Percentiles rank a stretch among this genome's conserved stretches.
These are phyloP conservation scores for Lottia gigantea DNA, from an alignment of 2,888 invertebrate species.

Conservation along the genomic window DNA sequence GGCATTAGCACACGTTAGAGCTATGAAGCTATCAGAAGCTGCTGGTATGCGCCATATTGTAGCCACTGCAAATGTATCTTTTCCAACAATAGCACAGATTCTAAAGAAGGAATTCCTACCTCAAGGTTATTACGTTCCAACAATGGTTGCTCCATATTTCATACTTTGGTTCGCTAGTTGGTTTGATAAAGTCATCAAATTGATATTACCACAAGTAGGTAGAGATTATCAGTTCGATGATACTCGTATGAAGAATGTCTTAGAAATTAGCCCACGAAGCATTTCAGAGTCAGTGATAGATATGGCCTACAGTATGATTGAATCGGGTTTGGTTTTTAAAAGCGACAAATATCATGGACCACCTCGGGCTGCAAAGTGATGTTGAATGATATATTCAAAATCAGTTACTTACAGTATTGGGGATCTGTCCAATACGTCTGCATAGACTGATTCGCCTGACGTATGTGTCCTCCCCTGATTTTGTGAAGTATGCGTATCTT, in stretches of 20 bases:
- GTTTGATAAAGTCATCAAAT: constrained; percentile 63
- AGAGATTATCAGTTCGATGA: constrained; percentile 5
- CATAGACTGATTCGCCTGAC: no score
- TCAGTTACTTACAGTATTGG: no score
- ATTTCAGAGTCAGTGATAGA: constrained; percentile 21
- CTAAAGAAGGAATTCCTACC: constrained; percentile 68
- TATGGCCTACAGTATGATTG: constrained; percentile 25
- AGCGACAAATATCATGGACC: constrained; percentile 19
- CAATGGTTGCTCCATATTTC: constrained; percentile 58
- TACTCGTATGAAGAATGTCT: constrained; percentile 14
- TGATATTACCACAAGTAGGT: not conserved
- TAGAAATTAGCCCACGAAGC: constrained; percentile 17
- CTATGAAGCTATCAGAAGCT: constrained; percentile 66
- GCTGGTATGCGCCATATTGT: constrained; percentile 66
- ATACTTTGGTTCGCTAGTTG: constrained; percentile 56
- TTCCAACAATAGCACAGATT: constrained; percentile 67
- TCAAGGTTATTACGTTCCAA: constrained; percentile 66
- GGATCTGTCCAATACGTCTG: no score
- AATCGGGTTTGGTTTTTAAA: constrained; percentile 22
- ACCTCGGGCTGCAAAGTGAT: not conserved
- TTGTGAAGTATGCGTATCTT: no score
- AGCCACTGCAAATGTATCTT: constrained; percentile 63
- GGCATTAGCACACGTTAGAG: constrained; percentile 68
- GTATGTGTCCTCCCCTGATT: no score
- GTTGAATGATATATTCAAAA: no score